Evolutionary conservation across 2,888 invertebrate species (phyloP).

Genomic region (Sinohyriopsis cumingii): DNA sequence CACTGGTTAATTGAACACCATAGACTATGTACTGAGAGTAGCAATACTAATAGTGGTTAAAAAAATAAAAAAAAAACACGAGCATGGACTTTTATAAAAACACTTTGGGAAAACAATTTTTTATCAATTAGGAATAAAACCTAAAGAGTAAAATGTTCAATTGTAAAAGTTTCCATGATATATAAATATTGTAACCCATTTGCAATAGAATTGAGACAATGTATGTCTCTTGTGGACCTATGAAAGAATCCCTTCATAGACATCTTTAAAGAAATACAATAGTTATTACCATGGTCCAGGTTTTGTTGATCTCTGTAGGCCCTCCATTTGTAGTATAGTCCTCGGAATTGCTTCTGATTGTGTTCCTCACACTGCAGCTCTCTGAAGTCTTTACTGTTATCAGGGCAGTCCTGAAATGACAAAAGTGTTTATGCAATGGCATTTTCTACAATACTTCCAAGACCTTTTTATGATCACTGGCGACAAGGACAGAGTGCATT

Average conservation of each 20-base stretch:
- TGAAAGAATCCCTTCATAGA: background rate
- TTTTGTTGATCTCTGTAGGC: conserved; percentile 35
- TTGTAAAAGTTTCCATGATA: no score
- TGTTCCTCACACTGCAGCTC: conserved; percentile 88
- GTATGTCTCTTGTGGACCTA: no score
- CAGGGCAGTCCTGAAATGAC: conserved; percentile 79
- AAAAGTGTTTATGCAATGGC: background rate
- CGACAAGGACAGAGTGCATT: background rate
- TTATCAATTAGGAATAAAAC: no score
- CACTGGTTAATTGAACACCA: no score
- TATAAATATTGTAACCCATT: no score
- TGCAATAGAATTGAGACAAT: no score
- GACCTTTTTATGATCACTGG: background rate
- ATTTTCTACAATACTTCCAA: background rate
- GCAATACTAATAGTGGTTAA: no score
- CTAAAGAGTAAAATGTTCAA: no score
- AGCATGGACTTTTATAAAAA: no score
- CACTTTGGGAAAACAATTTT: no score
- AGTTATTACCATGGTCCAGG: conserved; percentile 24
- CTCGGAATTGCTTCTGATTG: conserved; percentile 85
- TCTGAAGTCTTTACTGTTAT: conserved; percentile 84
- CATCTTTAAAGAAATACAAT: background rate
- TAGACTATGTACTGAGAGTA: no score
- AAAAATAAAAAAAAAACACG: no score
- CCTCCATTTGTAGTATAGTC: conserved; percentile 83